phyloP scores from a whole-genome alignment of 2,888 invertebrate species.

The Stenodera caucasica region DNA sequence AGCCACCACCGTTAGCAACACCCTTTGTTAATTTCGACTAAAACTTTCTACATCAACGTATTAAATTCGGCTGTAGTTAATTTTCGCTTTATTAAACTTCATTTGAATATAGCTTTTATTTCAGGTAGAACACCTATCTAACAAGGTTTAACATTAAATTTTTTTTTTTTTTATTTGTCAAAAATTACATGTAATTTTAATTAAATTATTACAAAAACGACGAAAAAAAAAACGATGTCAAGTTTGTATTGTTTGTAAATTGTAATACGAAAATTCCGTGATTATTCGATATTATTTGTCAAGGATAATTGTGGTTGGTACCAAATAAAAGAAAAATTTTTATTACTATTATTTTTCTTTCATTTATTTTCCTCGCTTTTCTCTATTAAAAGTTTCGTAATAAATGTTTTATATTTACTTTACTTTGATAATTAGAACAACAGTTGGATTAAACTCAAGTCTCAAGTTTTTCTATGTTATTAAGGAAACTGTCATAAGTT shows the following conservation, averaged over 20 bases:
- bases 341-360: too few relatives aligned
- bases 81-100: constrained; percentile 16
- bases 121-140: background rate
- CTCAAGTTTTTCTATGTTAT: background rate
- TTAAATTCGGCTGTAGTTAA: constrained; percentile 15
- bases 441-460: background rate
- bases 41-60: constrained; percentile 14
- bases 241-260: background rate
- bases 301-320: background rate
- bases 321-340: too few relatives aligned
- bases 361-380: background rate
- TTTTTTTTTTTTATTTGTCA: too few relatives aligned
- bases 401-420: background rate
- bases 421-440: background rate
- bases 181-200: too few relatives aligned
- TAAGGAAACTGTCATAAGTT: background rate
- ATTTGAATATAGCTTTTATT: constrained; percentile 1
- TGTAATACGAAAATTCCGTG: background rate
- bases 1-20: background rate
- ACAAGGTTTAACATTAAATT: too few relatives aligned
- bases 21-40: constrained; percentile 10
- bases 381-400: background rate
- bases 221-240: too few relatives aligned
- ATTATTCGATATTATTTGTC: background rate
- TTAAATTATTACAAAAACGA: too few relatives aligned